Conservation (phyloP, 2,113 vertebrate genomes). For the Rhea americana region DNA sequence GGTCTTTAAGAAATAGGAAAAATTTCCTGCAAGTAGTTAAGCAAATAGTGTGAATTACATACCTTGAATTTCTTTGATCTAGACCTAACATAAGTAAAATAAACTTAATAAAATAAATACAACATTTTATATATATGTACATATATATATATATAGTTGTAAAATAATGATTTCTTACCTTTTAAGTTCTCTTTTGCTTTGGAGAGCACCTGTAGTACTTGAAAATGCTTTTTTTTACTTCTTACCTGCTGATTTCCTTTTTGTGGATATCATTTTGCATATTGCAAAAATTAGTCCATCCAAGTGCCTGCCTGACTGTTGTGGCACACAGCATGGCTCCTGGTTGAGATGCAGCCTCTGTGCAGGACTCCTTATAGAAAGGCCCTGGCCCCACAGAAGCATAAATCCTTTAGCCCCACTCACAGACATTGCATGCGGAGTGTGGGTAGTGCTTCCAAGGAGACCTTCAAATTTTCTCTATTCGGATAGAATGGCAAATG, state of each 20-base stretch:
- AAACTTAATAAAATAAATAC: neutral
- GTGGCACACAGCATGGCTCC: accelerated
- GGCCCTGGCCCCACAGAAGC: neutral
- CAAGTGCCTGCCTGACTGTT: too few species aligned
- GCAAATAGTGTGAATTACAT: neutral
- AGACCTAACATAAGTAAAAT: neutral
- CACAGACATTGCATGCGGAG: accelerated
- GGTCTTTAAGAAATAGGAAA: neutral
- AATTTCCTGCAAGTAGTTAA: neutral
- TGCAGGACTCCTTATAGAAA: neutral
- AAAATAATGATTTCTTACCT: neutral
- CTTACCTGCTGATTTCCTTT: neutral
- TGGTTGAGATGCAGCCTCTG: accelerated
- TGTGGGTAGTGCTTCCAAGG: neutral
- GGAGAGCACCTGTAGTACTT: neutral
- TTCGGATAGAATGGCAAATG: neutral
- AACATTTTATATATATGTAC: neutral
- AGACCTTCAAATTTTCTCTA: neutral
- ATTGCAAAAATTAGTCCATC: neutral
- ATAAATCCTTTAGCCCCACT: neutral
- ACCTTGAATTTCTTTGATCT: neutral
- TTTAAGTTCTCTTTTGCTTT: neutral
- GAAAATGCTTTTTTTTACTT: neutral
- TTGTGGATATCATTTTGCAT: neutral
- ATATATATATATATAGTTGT: neutral